A percentile compares a stretch with the other conserved stretches of the same genome.
These are phyloP conservation scores for Cichladusa arquata DNA, from an alignment of 2,113 vertebrate species.

Conservation along the genomic window DNA sequence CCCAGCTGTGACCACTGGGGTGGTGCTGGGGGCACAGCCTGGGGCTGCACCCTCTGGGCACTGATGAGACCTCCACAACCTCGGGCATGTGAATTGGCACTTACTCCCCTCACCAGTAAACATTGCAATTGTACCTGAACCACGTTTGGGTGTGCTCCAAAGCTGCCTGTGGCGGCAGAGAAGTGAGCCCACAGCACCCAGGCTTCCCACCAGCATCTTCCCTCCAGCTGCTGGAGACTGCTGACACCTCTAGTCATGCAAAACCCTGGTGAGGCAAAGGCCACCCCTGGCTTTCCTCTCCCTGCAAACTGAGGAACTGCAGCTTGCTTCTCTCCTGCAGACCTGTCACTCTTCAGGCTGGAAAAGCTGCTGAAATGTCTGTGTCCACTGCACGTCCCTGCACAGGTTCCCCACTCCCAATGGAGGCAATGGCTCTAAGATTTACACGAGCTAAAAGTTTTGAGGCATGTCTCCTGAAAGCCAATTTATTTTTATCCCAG, in stretches of 20 bases:
- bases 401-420: not conserved
- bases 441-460: not conserved
- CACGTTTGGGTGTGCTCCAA: not conserved
- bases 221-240: not conserved
- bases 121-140: fast-evolving
- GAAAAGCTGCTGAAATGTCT: not conserved
- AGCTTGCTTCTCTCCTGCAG: not conserved
- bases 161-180: not conserved
- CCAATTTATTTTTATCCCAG: slow-evolving; percentile 19
- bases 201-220: not conserved
- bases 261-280: not conserved
- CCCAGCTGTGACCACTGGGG: not conserved
- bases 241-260: not conserved
- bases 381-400: fast-evolving
- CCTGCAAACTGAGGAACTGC: not conserved
- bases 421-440: not conserved
- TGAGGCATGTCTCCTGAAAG: not conserved
- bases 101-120: not conserved
- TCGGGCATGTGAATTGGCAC: not conserved
- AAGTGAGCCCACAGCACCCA: fast-evolving
- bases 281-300: not conserved
- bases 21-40: not conserved
- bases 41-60: fast-evolving
- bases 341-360: not conserved
- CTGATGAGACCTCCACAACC: not conserved